Conservation (phyloP, 2,888 invertebrate species). For the Ennomos erosarius region DNA sequence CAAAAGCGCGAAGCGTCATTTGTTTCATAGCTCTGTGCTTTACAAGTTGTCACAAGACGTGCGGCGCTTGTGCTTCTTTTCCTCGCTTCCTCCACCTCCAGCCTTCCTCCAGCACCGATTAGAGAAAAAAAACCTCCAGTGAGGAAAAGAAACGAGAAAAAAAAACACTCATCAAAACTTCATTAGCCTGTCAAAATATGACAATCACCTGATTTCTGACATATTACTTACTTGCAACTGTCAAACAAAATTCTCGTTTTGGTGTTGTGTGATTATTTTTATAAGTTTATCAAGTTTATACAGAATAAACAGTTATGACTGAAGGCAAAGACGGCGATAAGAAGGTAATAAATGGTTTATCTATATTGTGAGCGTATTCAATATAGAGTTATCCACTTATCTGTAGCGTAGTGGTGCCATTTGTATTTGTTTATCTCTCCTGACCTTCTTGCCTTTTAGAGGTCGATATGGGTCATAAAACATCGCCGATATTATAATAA, state of each 20-base stretch:
- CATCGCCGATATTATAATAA: conserved; percentile 35
- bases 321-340: conserved; percentile 67
- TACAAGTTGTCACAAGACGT: too few relatives aligned
- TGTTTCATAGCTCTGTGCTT: too few relatives aligned
- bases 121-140: too few relatives aligned
- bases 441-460: conserved; percentile 68
- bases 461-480: conserved; percentile 55
- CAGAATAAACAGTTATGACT: conserved; percentile 62
- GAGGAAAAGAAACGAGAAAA: conserved; percentile 32
- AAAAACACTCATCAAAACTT: conserved; percentile 52
- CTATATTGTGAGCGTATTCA: conserved; percentile 47
- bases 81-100: too few relatives aligned
- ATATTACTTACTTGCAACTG: conserved; percentile 38
- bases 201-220: conserved; percentile 52
- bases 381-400: conserved; percentile 29
- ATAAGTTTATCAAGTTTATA: conserved; percentile 40
- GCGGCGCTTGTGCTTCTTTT: too few relatives aligned
- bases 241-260: conserved; percentile 37
- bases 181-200: conserved; percentile 47
- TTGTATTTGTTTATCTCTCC: conserved; percentile 59
- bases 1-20: too few relatives aligned
- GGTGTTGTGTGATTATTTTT: conserved; percentile 41
- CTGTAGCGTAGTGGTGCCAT: conserved; percentile 41
- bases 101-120: too few relatives aligned
- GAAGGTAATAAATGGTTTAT: conserved; percentile 71